Evolutionary conservation across 2,888 invertebrate genomes (phyloP), one percentile per base, ranked within the genome.

Genomic region (Synergus umbraculus): DNA sequence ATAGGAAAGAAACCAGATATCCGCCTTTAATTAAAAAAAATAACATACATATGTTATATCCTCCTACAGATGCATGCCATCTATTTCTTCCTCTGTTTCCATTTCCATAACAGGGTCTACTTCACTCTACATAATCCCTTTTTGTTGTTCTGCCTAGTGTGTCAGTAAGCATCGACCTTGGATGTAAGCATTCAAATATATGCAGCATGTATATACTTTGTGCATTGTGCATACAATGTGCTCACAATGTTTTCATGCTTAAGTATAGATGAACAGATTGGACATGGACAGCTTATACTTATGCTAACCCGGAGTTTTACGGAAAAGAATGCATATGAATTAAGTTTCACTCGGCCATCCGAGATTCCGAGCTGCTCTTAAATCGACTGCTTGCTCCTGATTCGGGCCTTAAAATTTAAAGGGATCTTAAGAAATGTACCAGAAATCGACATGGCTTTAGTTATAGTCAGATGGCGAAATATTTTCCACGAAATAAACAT

Each of bases 101-200:
- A n/a, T 73, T 9, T 41, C 41, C 65, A 15, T 65, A 65, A 41
- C 65, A 73, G 73, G 73, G 73, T 73, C 69, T 29, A 49, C 29
- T 49, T 13, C 29, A 69, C 13, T 69, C 69, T 49, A 73, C 29
- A 73, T 73, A 73, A 73, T 73, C 49, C 69, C 37, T 49, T 54
- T 69, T 73, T 29, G 37, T 73, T 73, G 37, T 73, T 73, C 54
- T 73, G 73, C 37, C n/a, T 37, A 73, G 49, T 73, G 37, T 73
- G 73, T 73, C 79, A 78, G 83, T 63, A 78, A 80, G 79, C 77
- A 81, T 78, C 77, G 81, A 81, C 82, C 83, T 83, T 83, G 83
- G 79, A 82, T 80, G 22, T 22, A 78, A 82, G 78, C 82, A 79
- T 82, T 83, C 60, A 77, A 82, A 79, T 80, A 78, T 80, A 67